Evolutionary conservation across 2,888 invertebrate genomes (phyloP).

Genomic region (Drosophila parthenogenetica): DNA sequence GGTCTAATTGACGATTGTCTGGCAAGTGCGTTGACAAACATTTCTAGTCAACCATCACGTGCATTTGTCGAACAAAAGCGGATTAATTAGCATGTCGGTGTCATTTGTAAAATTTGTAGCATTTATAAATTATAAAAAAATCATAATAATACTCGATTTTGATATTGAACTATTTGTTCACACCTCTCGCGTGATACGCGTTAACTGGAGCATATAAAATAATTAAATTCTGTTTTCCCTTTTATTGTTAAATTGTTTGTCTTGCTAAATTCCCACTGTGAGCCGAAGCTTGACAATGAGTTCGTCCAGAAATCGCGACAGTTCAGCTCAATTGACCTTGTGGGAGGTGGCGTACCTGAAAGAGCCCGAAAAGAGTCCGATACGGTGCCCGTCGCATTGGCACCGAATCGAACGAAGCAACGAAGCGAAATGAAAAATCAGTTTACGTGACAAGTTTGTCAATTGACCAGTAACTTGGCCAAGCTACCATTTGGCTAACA

Average conservation of each 20-base stretch:
- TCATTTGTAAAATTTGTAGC: conserved; percentile 57
- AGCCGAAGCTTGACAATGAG: conserved; percentile 33
- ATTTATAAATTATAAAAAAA: conserved; percentile 1
- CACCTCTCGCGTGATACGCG: conserved; percentile 21
- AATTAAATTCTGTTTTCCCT: conserved; percentile 14
- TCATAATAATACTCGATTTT: conserved; percentile 25
- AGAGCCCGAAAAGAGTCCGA: conserved; percentile 41
- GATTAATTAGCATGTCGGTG: conserved; percentile 72
- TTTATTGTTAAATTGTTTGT: not conserved
- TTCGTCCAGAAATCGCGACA: conserved; percentile 52
- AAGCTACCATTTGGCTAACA: conserved; percentile 13
- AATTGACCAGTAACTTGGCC: conserved; percentile 41
- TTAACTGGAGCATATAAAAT: conserved; percentile 34
- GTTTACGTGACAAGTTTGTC: conserved; percentile 71
- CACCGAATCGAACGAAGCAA: conserved; percentile 53
- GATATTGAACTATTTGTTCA: conserved; percentile 50
- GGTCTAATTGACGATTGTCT: conserved; percentile 75
- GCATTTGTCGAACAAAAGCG: conserved; percentile 63
- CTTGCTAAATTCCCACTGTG: conserved; percentile 32
- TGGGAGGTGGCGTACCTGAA: conserved; percentile 67
- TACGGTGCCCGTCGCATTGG: conserved; percentile 63
- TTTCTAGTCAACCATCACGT: conserved; percentile 64
- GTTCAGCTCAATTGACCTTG: conserved; percentile 74
- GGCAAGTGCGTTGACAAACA: conserved; percentile 67
- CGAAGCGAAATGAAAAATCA: conserved; percentile 53